phyloP scores from a whole-genome alignment of 2,113 vertebrate species.

The Sapajus apella region DNA sequence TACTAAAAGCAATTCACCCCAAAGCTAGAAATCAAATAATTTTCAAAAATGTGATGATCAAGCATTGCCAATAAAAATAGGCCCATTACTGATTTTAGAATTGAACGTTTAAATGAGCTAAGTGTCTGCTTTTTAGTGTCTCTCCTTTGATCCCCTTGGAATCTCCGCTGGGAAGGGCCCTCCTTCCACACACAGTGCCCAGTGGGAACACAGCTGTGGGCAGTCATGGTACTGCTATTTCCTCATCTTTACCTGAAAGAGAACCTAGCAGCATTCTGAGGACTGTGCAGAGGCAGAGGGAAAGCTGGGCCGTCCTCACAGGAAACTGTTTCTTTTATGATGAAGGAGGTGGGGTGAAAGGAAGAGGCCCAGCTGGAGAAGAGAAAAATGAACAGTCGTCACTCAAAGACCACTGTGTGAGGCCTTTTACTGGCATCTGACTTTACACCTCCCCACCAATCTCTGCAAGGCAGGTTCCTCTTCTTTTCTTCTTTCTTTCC shows the following conservation, averaged over 20 bases:
- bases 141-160: neutral
- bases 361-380: too few relatives aligned
- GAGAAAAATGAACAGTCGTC: accelerated
- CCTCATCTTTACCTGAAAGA: neutral
- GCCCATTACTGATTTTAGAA: neutral
- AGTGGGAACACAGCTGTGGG: accelerated
- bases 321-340: neutral
- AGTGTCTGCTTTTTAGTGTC: too few relatives aligned
- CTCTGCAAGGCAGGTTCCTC: too few relatives aligned
- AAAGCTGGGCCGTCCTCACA: neutral
- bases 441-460: too few relatives aligned
- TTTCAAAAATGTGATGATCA: neutral
- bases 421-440: neutral
- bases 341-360: neutral
- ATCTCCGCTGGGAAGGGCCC: neutral
- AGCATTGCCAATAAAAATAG: too few relatives aligned
- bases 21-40: neutral
- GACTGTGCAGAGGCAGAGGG: neutral
- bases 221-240: accelerated
- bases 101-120: neutral
- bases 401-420: accelerated
- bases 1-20: neutral
- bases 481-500: too few relatives aligned
- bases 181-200: too few relatives aligned
- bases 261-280: neutral